phyloP scores from a whole-genome alignment of 2,888 invertebrate species.

The Pocota personata region DNA sequence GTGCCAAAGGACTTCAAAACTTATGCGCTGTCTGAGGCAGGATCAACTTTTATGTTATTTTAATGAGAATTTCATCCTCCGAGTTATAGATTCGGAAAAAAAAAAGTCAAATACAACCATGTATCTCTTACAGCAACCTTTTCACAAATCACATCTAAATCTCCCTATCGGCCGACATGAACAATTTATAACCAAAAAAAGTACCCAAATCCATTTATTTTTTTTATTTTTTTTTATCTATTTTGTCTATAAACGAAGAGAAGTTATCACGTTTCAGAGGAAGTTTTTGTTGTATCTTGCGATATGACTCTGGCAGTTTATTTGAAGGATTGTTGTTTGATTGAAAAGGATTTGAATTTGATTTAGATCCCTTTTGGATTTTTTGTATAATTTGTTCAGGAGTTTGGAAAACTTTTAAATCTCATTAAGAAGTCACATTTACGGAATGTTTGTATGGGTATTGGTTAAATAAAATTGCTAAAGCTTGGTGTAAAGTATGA shows the following conservation, averaged over 20 bases:
- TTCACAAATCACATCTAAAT: conserved; percentile 10
- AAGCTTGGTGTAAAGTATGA: background rate
- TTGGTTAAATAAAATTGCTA: background rate
- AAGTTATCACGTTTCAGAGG: conserved; percentile 2
- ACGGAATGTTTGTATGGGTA: background rate
- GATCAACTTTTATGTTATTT: conserved; percentile 6
- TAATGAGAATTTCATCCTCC: conserved; percentile 17
- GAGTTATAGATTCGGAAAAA: background rate
- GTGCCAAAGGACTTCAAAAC: conserved; percentile 4
- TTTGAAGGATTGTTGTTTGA: conserved; percentile 33
- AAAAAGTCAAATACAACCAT: background rate
- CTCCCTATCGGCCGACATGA: background rate
- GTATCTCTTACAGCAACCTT: conserved; percentile 3
- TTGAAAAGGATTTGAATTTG: conserved; percentile 39
- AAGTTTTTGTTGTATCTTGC: background rate
- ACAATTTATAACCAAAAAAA: background rate
- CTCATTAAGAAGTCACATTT: background rate
- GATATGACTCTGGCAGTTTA: conserved; percentile 4
- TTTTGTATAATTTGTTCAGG: background rate
- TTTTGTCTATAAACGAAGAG: background rate
- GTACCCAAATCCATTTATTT: background rate
- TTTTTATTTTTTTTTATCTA: background rate
- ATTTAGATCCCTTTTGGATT: background rate
- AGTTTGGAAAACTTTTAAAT: background rate
- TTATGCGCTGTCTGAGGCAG: background rate